A percentile compares a stretch with the other conserved stretches of the same genome.
These are phyloP conservation scores for Hetaerina titia DNA, from an alignment of 2,888 invertebrate species.

Conservation along the genomic window DNA sequence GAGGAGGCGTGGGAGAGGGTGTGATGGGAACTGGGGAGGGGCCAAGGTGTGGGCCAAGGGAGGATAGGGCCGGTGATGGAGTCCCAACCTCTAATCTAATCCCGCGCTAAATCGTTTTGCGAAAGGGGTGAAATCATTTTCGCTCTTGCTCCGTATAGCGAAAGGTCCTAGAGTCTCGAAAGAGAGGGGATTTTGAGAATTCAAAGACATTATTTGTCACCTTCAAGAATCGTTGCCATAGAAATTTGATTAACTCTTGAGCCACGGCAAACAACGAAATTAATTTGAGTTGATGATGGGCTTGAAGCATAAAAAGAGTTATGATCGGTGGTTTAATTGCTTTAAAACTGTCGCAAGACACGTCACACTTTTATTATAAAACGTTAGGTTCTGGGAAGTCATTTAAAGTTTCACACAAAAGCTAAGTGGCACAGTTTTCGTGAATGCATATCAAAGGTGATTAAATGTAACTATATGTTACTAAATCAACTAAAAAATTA, in stretches of 20 bases:
- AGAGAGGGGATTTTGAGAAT: constrained; percentile 7
- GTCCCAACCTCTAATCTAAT: constrained; percentile 65
- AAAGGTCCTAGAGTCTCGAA: neutral
- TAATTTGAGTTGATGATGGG: constrained; percentile 45
- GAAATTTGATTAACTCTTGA: constrained; percentile 55
- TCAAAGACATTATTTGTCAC: constrained; percentile 61
- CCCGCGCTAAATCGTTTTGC: constrained; percentile 60
- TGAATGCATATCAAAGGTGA: neutral
- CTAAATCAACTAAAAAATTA: neutral
- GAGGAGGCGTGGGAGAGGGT: neutral
- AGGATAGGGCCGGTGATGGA: constrained; percentile 46
- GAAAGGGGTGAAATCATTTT: constrained; percentile 65
- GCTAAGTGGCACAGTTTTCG: neutral
- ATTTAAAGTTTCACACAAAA: neutral
- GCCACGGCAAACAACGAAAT: constrained; percentile 46
- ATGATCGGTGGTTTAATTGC: constrained; percentile 44
- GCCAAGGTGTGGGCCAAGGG: neutral
- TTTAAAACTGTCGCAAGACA: neutral
- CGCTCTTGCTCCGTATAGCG: neutral
- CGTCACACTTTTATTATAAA: no score
- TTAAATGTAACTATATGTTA: neutral
- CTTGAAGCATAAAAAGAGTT: constrained; percentile 12
- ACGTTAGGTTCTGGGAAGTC: neutral
- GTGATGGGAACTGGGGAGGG: neutral
- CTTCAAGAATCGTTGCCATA: constrained; percentile 50